phyloP scores from a whole-genome alignment of 2,797 vertebrate species.

The Cyprinella venusta region DNA sequence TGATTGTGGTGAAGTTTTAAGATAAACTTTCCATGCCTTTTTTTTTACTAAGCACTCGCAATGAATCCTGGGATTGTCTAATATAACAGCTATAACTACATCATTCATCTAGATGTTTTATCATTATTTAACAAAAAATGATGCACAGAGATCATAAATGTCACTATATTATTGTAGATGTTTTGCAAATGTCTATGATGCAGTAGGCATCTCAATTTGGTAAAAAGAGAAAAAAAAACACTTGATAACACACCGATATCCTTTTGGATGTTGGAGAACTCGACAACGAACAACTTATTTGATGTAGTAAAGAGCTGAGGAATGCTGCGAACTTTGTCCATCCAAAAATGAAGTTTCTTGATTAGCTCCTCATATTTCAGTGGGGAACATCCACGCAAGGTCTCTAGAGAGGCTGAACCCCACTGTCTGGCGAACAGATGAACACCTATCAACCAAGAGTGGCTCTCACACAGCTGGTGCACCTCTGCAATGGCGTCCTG shows the following conservation, averaged over 20 bases:
- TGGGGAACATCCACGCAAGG: conserved; percentile 69
- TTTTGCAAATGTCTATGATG: conserved; percentile 5
- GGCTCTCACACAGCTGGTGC: conserved; percentile 69
- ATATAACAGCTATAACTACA: background rate
- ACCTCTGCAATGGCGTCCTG: conserved; percentile 78
- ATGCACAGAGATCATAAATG: background rate
- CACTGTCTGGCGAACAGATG: conserved; percentile 73
- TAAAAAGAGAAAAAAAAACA: background rate
- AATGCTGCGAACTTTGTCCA: conserved; percentile 60
- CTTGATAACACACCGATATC: conserved; percentile 70
- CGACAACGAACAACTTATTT: conserved; percentile 75
- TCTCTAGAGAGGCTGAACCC: conserved; percentile 69
- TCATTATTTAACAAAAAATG: background rate
- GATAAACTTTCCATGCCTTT: too few species aligned
- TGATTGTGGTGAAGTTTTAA: background rate
- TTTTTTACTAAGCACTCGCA: background rate
- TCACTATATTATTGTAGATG: background rate
- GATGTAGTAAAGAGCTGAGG: conserved; percentile 69
- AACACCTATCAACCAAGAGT: conserved; percentile 75
- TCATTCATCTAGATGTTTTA: background rate
- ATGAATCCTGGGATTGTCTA: background rate
- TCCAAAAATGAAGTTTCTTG: conserved; percentile 73
- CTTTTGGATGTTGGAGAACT: conserved; percentile 68
- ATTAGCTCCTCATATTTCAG: conserved; percentile 72
- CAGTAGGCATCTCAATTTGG: background rate